These are phyloP conservation scores for Phoxinus phoxinus DNA, from an alignment of 2,113 vertebrate genomes.

Conservation along the genomic window DNA sequence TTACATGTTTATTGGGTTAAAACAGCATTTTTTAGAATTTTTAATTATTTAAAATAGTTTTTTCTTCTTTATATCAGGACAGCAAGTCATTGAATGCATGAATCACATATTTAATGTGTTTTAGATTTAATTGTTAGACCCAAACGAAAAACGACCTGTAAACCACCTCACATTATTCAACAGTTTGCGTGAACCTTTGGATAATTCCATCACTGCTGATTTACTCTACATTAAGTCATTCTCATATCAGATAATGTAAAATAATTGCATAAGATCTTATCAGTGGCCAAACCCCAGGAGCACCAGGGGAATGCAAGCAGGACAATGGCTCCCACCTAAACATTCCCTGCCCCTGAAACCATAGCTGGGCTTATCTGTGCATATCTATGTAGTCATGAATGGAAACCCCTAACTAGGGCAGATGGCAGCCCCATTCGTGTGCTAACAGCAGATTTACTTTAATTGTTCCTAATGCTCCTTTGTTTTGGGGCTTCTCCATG, in stretches of 20 bases:
- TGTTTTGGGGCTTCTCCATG: constrained; percentile 68
- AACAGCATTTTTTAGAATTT: no score
- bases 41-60: not conserved
- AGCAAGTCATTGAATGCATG: not conserved
- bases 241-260: constrained; percentile 34
- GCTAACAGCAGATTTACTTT: constrained; percentile 73
- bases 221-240: constrained; percentile 41
- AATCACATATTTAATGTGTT: not conserved
- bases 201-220: constrained; percentile 44
- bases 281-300: constrained; percentile 35
- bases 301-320: not conserved
- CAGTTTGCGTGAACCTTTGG: not conserved
- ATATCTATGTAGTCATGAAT: constrained; percentile 63
- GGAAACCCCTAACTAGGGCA: constrained; percentile 66
- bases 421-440: constrained; percentile 78
- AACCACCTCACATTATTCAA: not conserved
- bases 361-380: constrained; percentile 59
- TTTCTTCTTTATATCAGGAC: not conserved
- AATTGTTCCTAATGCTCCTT: constrained; percentile 72
- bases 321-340: constrained; percentile 43
- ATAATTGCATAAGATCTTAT: constrained; percentile 57
- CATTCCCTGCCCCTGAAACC: constrained; percentile 39
- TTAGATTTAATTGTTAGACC: not conserved
- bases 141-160: not conserved
- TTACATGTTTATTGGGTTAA: not conserved